Percentiles rank a stretch among this genome's conserved stretches.
Conservation (phyloP, 2,888 invertebrate species). For the Apodemia zela region DNA sequence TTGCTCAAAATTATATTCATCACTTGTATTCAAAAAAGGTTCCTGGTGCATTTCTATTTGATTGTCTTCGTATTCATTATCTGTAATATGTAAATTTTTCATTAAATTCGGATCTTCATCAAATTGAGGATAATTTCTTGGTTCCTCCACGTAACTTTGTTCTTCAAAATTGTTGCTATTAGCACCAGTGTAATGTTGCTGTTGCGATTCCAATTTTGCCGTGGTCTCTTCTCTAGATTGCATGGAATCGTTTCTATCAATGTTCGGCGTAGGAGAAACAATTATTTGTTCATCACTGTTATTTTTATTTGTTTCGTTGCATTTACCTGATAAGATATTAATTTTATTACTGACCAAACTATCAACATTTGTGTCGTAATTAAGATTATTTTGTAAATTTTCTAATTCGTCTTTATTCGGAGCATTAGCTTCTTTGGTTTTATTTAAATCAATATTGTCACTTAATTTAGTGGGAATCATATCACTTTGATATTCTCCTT, state of each 20-base stretch:
- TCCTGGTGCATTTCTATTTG: background rate
- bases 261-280: background rate
- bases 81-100: background rate
- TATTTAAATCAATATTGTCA: background rate
- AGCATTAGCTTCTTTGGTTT: background rate
- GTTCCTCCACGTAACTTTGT: background rate
- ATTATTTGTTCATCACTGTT: background rate
- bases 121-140: background rate
- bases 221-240: background rate
- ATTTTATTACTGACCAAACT: background rate
- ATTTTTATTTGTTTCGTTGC: background rate
- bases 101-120: too few relatives aligned
- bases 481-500: slow-evolving; percentile 31
- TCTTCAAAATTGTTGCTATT: background rate
- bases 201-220: background rate
- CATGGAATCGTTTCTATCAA: background rate
- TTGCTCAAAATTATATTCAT: background rate
- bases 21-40: background rate
- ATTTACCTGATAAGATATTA: background rate
- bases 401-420: background rate
- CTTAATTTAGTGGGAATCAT: slow-evolving; percentile 10
- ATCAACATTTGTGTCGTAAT: background rate
- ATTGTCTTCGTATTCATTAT: background rate
- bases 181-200: background rate
- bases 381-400: background rate